Conservation (phyloP, 2,888 invertebrate genomes). For the Pycnomerus fuliginosus region DNA sequence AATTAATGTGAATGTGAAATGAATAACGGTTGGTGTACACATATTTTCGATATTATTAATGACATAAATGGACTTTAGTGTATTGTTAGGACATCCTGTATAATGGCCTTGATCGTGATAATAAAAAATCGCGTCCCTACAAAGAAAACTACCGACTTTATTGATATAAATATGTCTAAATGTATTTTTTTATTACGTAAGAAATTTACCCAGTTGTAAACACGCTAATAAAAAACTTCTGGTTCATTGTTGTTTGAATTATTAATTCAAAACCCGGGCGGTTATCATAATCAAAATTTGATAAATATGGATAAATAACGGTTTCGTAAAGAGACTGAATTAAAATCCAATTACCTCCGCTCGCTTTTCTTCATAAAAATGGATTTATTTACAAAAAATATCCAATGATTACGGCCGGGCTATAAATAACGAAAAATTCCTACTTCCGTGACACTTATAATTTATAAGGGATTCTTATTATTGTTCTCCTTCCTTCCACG, state of each 20-base stretch:
- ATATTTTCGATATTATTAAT: no score
- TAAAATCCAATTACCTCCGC: slow-evolving; percentile 22
- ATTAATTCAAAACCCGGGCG: slow-evolving; percentile 14
- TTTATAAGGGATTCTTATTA: slow-evolving; percentile 23
- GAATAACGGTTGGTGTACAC: no score
- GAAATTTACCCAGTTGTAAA: slow-evolving; percentile 16
- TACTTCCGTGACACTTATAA: slow-evolving; percentile 21
- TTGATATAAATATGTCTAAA: slow-evolving; percentile 22
- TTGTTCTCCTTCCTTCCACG: slow-evolving; percentile 19
- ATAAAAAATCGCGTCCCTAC: slow-evolving; percentile 17
- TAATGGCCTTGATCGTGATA: slow-evolving; percentile 17
- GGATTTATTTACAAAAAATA: slow-evolving; percentile 23
- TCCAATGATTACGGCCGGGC: slow-evolving; percentile 18
- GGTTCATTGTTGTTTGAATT: slow-evolving; percentile 13
- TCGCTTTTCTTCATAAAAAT: slow-evolving; percentile 18
- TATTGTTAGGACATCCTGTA: no score
- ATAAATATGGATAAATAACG: slow-evolving; percentile 20
- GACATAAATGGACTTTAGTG: no score
- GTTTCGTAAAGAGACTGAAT: slow-evolving; percentile 19
- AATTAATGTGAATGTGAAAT: no score
- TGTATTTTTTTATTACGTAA: slow-evolving; percentile 16
- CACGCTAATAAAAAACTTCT: slow-evolving; percentile 14
- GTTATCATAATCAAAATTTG: slow-evolving; percentile 14
- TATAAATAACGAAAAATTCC: slow-evolving; percentile 19
- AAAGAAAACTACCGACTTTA: slow-evolving; percentile 13